phyloP scores from a whole-genome alignment of 2,797 vertebrate species.

The Characodon lateralis region DNA sequence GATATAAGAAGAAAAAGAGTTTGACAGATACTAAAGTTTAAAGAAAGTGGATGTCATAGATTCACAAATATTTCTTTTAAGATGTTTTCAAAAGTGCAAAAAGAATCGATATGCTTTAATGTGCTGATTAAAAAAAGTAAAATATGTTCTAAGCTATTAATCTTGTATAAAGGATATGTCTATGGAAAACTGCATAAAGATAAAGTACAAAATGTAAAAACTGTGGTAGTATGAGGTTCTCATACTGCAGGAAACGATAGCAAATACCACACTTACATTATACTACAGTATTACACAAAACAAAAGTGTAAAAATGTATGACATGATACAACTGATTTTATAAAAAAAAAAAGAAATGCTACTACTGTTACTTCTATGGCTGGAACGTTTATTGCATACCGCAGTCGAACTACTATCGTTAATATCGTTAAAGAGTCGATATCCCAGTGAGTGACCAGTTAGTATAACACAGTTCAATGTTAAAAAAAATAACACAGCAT shows the following conservation, averaged over 20 bases:
- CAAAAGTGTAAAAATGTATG: too few species aligned
- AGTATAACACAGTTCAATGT: neutral
- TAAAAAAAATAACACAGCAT: neutral
- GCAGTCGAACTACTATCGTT: too few species aligned
- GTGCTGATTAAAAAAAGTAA: neutral
- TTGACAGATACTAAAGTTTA: neutral
- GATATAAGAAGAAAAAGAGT: neutral
- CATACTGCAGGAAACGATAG: too few species aligned
- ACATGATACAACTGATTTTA: too few species aligned
- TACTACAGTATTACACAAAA: too few species aligned
- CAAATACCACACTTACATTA: too few species aligned
- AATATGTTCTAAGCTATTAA: conserved; percentile 2
- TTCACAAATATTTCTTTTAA: neutral
- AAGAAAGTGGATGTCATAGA: neutral
- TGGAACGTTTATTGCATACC: too few species aligned
- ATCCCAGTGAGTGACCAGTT: neutral
- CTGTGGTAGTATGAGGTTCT: too few species aligned
- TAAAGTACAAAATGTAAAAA: too few species aligned
- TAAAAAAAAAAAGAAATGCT: too few species aligned
- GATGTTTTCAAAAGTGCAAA: neutral
- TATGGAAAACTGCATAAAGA: too few species aligned
- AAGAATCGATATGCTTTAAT: conserved; percentile 2
- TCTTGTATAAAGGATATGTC: neutral
- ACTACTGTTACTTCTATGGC: too few species aligned
- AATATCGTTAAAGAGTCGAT: neutral